Percentiles rank a stretch among this genome's conserved stretches.
Conservation (phyloP, 2,888 invertebrate genomes). For the Octodonta nipae region DNA sequence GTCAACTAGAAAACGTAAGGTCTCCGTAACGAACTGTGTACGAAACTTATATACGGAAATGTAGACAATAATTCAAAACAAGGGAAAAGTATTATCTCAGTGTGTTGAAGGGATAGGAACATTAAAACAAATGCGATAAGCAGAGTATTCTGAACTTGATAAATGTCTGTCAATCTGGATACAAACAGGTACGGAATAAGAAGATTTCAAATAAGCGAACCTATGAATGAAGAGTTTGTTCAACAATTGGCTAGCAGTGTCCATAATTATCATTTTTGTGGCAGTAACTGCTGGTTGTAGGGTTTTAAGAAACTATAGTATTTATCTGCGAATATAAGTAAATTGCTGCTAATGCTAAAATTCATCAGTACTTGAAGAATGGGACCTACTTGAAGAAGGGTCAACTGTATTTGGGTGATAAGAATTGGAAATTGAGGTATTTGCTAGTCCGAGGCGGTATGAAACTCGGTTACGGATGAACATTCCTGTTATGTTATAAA, state of each 20-base stretch:
- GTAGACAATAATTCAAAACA: not conserved
- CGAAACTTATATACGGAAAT: no score
- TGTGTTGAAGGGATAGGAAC: not conserved
- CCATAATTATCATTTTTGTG: not conserved
- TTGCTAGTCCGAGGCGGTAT: no score
- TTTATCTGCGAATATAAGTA: no score
- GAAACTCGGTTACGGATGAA: no score
- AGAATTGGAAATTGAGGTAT: no score
- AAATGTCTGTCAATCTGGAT: not conserved
- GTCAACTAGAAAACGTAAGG: no score
- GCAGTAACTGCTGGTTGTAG: not conserved
- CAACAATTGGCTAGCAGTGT: not conserved
- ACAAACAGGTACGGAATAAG: not conserved
- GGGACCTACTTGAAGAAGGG: no score
- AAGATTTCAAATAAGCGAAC: not conserved
- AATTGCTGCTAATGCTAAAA: no score
- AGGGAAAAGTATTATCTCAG: not conserved
- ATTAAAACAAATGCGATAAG: not conserved
- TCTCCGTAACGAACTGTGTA: no score
- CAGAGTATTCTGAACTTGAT: not conserved
- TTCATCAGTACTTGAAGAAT: no score
- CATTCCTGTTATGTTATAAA: no score
- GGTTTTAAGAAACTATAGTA: conserved; percentile 1
- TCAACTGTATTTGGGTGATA: no score
- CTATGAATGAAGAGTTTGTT: not conserved